Conservation (phyloP, 2,888 invertebrate genomes). For the Parnassius apollo region DNA sequence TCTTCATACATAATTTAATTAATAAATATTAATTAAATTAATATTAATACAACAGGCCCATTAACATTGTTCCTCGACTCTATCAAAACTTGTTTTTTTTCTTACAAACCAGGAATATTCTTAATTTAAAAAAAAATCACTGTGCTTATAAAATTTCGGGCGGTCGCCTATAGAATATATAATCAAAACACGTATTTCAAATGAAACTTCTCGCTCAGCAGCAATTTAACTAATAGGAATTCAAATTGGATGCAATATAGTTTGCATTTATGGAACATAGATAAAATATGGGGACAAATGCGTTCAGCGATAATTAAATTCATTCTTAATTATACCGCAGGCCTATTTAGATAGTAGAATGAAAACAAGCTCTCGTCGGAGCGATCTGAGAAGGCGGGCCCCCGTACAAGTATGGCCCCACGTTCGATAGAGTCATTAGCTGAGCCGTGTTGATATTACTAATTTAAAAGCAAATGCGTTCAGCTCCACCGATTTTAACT, state of each 20-base stretch:
- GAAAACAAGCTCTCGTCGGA: conserved; percentile 14
- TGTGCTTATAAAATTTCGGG: not conserved
- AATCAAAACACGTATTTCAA: conserved; percentile 12
- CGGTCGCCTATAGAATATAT: conserved; percentile 1
- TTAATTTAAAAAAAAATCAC: too few relatives aligned
- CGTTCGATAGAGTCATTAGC: conserved; percentile 44
- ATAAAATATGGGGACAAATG: conserved; percentile 24
- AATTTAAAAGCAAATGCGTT: conserved; percentile 30
- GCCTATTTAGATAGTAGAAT: conserved; percentile 22
- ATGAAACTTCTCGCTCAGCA: conserved; percentile 3
- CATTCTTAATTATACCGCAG: conserved; percentile 17
- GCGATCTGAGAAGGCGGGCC: conserved; percentile 25
- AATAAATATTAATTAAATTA: too few relatives aligned
- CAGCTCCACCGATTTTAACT: conserved; percentile 4
- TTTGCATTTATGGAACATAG: conserved; percentile 9
- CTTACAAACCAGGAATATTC: too few relatives aligned
- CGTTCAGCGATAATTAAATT: conserved; percentile 22
- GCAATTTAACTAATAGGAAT: conserved; percentile 21
- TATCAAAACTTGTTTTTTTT: too few relatives aligned
- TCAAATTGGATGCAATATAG: conserved; percentile 17
- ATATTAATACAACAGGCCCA: too few relatives aligned
- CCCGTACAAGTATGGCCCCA: conserved; percentile 11
- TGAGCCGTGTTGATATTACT: conserved; percentile 36
- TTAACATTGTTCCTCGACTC: too few relatives aligned
- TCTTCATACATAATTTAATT: too few relatives aligned